Evolutionary conservation across 2,797 vertebrate species (phyloP).

Genomic region (Xyrichtys novacula): DNA sequence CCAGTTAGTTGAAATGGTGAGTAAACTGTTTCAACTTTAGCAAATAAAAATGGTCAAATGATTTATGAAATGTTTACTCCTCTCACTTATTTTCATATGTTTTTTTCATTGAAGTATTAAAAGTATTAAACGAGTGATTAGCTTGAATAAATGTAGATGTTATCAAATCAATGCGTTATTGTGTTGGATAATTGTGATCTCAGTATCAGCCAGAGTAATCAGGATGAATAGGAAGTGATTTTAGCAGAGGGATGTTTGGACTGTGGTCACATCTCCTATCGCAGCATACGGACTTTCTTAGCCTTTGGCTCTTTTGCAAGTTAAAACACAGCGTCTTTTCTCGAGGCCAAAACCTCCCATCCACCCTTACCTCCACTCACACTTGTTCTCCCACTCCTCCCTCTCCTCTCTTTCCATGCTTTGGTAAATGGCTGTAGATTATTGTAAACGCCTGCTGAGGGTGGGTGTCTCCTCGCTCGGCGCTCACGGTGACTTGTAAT

Average conservation of each 20-base stretch:
- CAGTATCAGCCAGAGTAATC: no score
- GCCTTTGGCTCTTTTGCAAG: slow-evolving; percentile 47
- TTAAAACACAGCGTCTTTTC: slow-evolving; percentile 54
- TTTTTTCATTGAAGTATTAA: no score
- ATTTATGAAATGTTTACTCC: no score
- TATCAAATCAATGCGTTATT: no score
- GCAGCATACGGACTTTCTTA: slow-evolving; percentile 58
- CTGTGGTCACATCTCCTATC: slow-evolving; percentile 43
- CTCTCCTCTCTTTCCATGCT: slow-evolving; percentile 34
- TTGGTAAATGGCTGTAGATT: slow-evolving; percentile 74
- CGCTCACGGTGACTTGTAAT: slow-evolving; percentile 81
- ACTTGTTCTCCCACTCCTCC: neutral
- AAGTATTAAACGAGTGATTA: no score
- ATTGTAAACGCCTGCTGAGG: slow-evolving; percentile 75
- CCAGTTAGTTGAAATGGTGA: no score
- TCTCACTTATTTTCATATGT: no score
- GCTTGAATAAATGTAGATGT: no score
- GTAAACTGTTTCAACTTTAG: no score
- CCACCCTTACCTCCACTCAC: slow-evolving; percentile 11
- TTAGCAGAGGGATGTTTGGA: slow-evolving; percentile 12
- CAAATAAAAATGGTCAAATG: no score
- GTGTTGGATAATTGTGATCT: no score
- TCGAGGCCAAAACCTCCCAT: slow-evolving; percentile 33
- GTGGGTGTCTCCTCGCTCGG: slow-evolving; percentile 61
- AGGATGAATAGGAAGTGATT: slow-evolving; percentile 13